phyloP scores from a whole-genome alignment of 2,113 vertebrate species.

The Eurystomus gularis region DNA sequence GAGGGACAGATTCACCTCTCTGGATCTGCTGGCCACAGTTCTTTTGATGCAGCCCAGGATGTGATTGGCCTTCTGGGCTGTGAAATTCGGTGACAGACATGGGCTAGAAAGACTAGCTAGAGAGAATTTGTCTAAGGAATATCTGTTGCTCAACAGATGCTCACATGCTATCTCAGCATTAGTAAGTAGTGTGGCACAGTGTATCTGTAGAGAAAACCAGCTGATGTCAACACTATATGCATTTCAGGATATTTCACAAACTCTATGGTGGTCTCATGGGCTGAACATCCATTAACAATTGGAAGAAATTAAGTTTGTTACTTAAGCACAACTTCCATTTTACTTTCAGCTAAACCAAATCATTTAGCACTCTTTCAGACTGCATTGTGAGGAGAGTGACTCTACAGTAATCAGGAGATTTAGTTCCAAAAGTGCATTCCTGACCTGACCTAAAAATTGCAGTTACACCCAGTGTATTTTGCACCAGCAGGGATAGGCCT shows the following conservation, averaged over 20 bases:
- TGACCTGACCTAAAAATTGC: not conserved
- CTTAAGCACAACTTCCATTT: not conserved
- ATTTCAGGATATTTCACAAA: not conserved
- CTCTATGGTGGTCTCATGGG: not conserved
- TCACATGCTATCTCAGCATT: not conserved
- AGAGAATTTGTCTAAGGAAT: not conserved
- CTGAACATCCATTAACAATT: not conserved
- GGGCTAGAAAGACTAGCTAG: not conserved
- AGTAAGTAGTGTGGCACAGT: accelerated
- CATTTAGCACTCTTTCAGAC: not conserved
- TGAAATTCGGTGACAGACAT: not conserved
- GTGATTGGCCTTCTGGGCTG: too few species aligned
- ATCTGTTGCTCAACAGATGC: not conserved
- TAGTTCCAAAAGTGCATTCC: not conserved
- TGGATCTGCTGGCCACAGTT: too few species aligned
- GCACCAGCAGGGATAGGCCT: not conserved
- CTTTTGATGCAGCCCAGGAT: too few species aligned
- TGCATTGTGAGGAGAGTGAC: not conserved
- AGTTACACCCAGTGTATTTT: not conserved
- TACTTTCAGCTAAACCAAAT: not conserved
- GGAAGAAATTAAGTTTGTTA: not conserved
- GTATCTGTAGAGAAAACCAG: not conserved
- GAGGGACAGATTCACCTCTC: too few species aligned
- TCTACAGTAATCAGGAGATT: not conserved
- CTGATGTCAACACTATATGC: not conserved